phyloP scores from a whole-genome alignment of 2,888 invertebrate species.

The Galerucella pusilla region DNA sequence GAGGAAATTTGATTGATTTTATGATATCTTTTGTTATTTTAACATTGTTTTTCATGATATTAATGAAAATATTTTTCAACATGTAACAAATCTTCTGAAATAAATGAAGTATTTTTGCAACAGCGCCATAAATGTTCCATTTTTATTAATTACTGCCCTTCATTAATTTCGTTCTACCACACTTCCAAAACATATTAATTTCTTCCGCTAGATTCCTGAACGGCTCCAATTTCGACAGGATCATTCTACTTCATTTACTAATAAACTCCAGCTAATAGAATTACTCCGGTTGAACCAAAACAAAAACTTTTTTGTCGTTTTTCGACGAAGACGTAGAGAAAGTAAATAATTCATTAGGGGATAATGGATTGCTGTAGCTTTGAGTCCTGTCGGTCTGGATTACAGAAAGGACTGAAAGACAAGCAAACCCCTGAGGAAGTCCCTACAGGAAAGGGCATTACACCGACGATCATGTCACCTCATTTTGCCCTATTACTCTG shows the following conservation, averaged over 20 bases:
- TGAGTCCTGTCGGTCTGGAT: conserved; percentile 52
- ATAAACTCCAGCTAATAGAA: conserved; percentile 34
- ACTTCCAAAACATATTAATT: conserved; percentile 21
- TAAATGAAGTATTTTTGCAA: too few species aligned
- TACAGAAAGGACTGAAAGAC: conserved; percentile 53
- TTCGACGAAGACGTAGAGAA: conserved; percentile 24
- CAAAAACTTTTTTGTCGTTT: conserved; percentile 33
- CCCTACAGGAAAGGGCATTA: conserved; percentile 45
- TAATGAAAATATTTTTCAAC: too few species aligned
- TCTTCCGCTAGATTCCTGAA: conserved; percentile 14
- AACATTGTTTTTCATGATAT: too few species aligned
- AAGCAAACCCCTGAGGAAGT: conserved; percentile 53
- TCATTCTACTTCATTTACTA: conserved; percentile 36
- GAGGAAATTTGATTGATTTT: too few species aligned
- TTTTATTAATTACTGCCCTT: background rate
- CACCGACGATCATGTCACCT: conserved; percentile 49
- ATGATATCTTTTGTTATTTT: too few species aligned
- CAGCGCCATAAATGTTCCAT: background rate
- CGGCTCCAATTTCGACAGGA: conserved; percentile 25
- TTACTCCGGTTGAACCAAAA: conserved; percentile 24
- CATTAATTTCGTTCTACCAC: conserved; percentile 16
- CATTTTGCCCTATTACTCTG: conserved; percentile 34
- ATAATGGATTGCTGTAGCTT: conserved; percentile 53
- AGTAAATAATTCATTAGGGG: conserved; percentile 52
- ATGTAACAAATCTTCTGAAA: too few species aligned